A percentile compares a stretch with the other conserved stretches of the same genome.
Conservation (phyloP, 2,797 vertebrate genomes). For the Cyprinodon diabolis region DNA sequence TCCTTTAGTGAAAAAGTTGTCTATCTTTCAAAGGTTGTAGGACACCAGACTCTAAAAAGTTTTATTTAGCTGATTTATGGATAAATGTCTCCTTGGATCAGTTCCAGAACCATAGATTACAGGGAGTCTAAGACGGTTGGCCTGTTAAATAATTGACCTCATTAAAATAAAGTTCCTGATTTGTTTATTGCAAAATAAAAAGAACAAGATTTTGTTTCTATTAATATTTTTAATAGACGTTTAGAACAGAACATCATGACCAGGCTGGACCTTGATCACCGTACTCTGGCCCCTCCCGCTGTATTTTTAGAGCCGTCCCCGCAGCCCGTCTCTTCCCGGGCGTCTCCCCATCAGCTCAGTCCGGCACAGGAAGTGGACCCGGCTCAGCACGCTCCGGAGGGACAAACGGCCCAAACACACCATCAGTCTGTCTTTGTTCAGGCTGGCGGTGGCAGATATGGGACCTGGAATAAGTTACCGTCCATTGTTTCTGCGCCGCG, state of each 20-base stretch:
- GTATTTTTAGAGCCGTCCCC: slow-evolving; percentile 56
- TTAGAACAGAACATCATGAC: background rate
- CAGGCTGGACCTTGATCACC: background rate
- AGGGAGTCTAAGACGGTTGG: too few species aligned
- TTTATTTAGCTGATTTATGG: too few species aligned
- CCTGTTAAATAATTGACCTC: too few species aligned
- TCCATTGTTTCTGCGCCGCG: slow-evolving; percentile 43
- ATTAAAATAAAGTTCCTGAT: too few species aligned
- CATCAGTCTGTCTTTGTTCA: slow-evolving; percentile 16
- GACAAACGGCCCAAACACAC: slow-evolving; percentile 43
- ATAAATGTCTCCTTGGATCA: too few species aligned
- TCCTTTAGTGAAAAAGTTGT: too few species aligned
- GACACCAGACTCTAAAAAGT: too few species aligned
- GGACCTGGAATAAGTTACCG: slow-evolving; percentile 22
- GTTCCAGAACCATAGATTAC: too few species aligned
- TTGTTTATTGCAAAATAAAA: too few species aligned
- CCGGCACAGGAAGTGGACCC: slow-evolving; percentile 60
- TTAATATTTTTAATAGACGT: background rate
- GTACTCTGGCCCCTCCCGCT: slow-evolving; percentile 17
- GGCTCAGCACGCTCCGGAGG: slow-evolving; percentile 25
- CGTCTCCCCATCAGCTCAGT: slow-evolving; percentile 44
- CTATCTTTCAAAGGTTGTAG: too few species aligned
- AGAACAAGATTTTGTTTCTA: too few species aligned
- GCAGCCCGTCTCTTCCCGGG: slow-evolving; percentile 55
- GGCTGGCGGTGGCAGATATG: slow-evolving; percentile 10